A percentile compares a stretch with the other conserved stretches of the same genome.
Conservation (phyloP, 2,113 vertebrate species). For the Salvator merianae region DNA sequence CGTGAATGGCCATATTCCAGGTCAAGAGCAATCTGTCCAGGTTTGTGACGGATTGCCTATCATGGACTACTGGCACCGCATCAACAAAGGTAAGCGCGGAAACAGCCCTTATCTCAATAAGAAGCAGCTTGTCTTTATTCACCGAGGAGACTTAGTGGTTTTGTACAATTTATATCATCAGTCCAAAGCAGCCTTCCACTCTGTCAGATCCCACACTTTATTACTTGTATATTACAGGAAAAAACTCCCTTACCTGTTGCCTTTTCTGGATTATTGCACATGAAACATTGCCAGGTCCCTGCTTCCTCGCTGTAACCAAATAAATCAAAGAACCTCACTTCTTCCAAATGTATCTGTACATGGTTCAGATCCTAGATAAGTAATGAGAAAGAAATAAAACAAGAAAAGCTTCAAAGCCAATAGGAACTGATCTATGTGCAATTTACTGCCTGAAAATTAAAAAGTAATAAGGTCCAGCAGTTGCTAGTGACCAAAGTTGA, state of each 20-base stretch:
- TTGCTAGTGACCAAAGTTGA: background rate
- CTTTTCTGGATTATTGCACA: constrained; percentile 97
- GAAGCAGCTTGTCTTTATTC: background rate
- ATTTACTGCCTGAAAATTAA: background rate
- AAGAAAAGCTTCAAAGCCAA: too few relatives aligned
- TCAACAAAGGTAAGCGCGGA: too few relatives aligned
- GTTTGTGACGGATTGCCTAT: too few relatives aligned
- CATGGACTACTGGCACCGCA: too few relatives aligned
- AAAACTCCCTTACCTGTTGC: constrained; percentile 81
- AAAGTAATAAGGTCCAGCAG: background rate
- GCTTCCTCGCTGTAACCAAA: constrained; percentile 92
- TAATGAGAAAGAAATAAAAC: constrained; percentile 23
- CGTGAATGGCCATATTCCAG: too few relatives aligned
- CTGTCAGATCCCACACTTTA: background rate
- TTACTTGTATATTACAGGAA: background rate
- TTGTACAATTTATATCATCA: background rate
- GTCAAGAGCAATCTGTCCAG: too few relatives aligned
- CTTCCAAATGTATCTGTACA: constrained; percentile 88
- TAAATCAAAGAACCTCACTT: constrained; percentile 96
- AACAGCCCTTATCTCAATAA: too few relatives aligned
- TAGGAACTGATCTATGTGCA: background rate
- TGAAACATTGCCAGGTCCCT: constrained; percentile 92
- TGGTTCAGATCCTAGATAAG: constrained; percentile 86
- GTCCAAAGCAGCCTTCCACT: background rate
- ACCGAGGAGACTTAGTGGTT: background rate